Conservation (phyloP, 2,113 vertebrate genomes). For the Dolichallabes microphthalmus region DNA sequence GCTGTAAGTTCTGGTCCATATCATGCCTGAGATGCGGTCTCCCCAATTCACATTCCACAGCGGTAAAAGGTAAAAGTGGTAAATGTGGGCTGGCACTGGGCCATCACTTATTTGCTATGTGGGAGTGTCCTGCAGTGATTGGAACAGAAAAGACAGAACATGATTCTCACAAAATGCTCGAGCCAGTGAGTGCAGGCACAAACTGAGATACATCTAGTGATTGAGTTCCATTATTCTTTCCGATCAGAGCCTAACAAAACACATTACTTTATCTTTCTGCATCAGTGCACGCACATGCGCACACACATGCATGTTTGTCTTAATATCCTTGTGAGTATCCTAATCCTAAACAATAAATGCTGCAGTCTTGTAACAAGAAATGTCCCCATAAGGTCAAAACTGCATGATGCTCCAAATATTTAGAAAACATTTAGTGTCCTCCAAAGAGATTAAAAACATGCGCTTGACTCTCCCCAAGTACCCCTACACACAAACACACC, state of each 20-base stretch:
- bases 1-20: slow-evolving; percentile 21
- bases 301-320: background rate
- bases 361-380: background rate
- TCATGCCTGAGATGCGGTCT: slow-evolving; percentile 31
- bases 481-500: background rate
- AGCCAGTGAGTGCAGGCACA: slow-evolving; percentile 21
- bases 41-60: slow-evolving; percentile 29
- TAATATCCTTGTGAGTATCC: background rate
- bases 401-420: background rate
- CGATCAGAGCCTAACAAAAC: slow-evolving; percentile 46
- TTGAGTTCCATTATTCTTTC: slow-evolving; percentile 36
- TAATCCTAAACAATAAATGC: background rate
- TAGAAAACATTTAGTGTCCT: background rate
- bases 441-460: background rate
- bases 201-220: slow-evolving; percentile 23
- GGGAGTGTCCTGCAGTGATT: slow-evolving; percentile 14
- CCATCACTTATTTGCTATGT: slow-evolving; percentile 28
- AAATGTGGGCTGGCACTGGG: slow-evolving; percentile 13
- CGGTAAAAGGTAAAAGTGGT: slow-evolving; percentile 23
- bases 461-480: background rate
- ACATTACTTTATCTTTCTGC: slow-evolving; percentile 41
- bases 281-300: slow-evolving; percentile 33
- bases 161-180: slow-evolving; percentile 16
- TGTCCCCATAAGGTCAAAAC: background rate
- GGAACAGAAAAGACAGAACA: slow-evolving; percentile 15